Base-by-base conservation (phyloP, 2,888 invertebrate species). In the Microplitis deprimator region DNA sequence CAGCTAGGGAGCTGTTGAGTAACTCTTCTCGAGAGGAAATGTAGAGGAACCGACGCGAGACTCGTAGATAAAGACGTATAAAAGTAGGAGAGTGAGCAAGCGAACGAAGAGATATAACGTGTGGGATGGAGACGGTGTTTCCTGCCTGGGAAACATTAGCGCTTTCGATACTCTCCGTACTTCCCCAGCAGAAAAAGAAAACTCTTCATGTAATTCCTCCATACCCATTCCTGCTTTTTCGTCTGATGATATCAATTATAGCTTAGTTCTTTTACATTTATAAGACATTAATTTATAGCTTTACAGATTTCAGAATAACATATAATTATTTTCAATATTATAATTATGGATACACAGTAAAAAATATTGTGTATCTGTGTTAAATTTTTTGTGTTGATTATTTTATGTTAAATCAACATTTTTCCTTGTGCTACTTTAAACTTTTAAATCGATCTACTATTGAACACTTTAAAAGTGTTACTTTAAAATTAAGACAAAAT, bases 1-100 rank as follows among this genome's bases (percentile, higher is more conserved):
- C 68, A 79, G 77, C 68, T 73, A 50, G 77, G 68, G 65, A 73
- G 38, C 68, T 73, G 73, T 64, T 64, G 77, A 59, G 73, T 60
- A 77, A 69, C 74, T 79, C 87, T 89, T 85, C 86, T 88, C 85
- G 82, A 88, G 87, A 89, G 89, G 89, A 89, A 89, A 89, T 89
- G 89, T 89, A 89, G 89, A 89, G 89, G 89, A 89, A 89, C 89
- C 88, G 85, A 89, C 87, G 88, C 88, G 84, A 88, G 89, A 88
- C 87, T 87, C 89, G 79, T 80, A 89, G 89, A 89, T 89, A 89
- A 89, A 89, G 89, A 88, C 87, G 89, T 89, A 89, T 89, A 89
- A 89, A 89, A 89, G 89, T 89, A 89, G 88, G 88, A 88, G 85
- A 89, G 86, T 83, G 84, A 84, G 83, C 82, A 75, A 72, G 78